A percentile compares a stretch with the other conserved stretches of the same genome.
These are phyloP conservation scores for Notolepis coatsorum DNA, from an alignment of 2,797 vertebrate genomes.

Conservation along the genomic window DNA sequence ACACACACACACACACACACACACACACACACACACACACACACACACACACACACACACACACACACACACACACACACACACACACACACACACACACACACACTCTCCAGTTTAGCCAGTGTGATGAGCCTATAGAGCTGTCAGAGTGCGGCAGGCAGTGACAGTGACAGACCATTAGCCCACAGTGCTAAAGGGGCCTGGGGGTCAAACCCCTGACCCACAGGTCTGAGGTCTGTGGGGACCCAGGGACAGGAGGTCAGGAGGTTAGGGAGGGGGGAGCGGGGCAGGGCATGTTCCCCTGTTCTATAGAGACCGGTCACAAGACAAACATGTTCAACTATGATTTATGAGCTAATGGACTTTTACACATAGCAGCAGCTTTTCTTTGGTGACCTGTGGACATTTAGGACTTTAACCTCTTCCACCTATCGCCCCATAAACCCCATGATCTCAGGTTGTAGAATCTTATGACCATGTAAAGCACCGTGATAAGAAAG, in stretches of 20 bases:
- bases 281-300: constrained; percentile 61
- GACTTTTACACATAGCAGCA: constrained; percentile 16
- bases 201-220: constrained; percentile 69
- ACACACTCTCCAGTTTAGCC: background rate
- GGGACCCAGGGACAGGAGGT: constrained; percentile 55
- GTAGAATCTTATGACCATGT: background rate
- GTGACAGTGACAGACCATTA: constrained; percentile 76
- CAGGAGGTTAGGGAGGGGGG: constrained; percentile 52
- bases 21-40: constrained; percentile 8
- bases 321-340: constrained; percentile 72
- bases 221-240: constrained; percentile 48
- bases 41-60: background rate
- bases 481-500: background rate
- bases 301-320: constrained; percentile 48
- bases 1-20: background rate
- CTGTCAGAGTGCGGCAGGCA: constrained; percentile 69
- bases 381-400: constrained; percentile 17
- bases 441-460: background rate
- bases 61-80: constrained; percentile 1
- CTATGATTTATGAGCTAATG: constrained; percentile 71
- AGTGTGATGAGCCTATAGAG: constrained; percentile 58
- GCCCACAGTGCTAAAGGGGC: constrained; percentile 58
- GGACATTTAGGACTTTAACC: constrained; percentile 41
- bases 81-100: background rate
- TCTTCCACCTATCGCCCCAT: constrained; percentile 20